Evolutionary conservation across 2,888 invertebrate species (phyloP).

Genomic region (Mythimna vitellina): DNA sequence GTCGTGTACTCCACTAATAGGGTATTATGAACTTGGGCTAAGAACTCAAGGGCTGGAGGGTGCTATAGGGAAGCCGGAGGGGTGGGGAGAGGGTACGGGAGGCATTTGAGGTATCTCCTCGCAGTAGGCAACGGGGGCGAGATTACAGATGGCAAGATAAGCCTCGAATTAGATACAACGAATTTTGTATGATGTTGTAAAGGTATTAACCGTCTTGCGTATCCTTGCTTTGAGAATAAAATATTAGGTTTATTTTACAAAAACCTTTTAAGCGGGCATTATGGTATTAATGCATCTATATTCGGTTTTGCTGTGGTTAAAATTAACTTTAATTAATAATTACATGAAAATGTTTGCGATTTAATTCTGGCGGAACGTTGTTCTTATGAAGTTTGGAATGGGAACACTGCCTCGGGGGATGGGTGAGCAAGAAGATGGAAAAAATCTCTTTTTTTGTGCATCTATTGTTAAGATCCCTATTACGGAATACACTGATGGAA

Average conservation of each 20-base stretch:
- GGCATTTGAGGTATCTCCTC: slow-evolving; percentile 83
- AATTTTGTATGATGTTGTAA: slow-evolving; percentile 89
- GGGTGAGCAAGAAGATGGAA: slow-evolving; percentile 42
- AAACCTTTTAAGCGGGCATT: slow-evolving; percentile 73
- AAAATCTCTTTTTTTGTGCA: slow-evolving; percentile 27
- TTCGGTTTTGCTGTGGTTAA: slow-evolving; percentile 47
- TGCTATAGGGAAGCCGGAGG: slow-evolving; percentile 67
- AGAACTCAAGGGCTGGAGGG: slow-evolving; percentile 81
- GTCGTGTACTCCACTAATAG: slow-evolving; percentile 85
- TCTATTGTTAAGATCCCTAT: slow-evolving; percentile 29
- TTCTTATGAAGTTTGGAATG: slow-evolving; percentile 42
- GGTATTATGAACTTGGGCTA: slow-evolving; percentile 88
- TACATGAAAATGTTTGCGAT: slow-evolving; percentile 33
- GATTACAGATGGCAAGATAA: slow-evolving; percentile 90
- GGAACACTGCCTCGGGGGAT: slow-evolving; percentile 45
- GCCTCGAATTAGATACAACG: slow-evolving; percentile 89
- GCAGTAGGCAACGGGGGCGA: slow-evolving; percentile 79
- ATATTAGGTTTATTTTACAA: slow-evolving; percentile 83
- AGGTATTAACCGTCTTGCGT: slow-evolving; percentile 82
- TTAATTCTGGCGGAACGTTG: slow-evolving; percentile 27
- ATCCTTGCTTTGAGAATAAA: slow-evolving; percentile 86
- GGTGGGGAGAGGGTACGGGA: slow-evolving; percentile 64
- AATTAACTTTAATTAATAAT: slow-evolving; percentile 54
- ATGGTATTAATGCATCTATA: slow-evolving; percentile 65
- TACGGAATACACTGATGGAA: slow-evolving; percentile 13